Evolutionary conservation across 2,888 invertebrate species (phyloP), one percentile per base, ranked within the genome.

Genomic region (Teleogryllus oceanicus): DNA sequence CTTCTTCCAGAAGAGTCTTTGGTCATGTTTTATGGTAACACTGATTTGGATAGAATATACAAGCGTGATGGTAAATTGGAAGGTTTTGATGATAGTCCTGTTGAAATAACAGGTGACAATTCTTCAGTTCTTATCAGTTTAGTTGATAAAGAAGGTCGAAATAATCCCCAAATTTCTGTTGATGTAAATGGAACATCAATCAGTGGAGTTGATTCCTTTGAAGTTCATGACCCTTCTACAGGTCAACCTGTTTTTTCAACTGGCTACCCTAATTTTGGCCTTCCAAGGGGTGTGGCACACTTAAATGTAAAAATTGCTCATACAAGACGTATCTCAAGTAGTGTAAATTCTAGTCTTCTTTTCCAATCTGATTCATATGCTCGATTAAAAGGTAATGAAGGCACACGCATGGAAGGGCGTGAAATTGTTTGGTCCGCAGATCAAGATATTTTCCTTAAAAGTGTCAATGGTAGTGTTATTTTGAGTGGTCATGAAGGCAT

Each of bases 371-470:
- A 93, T n/a, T 87, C 89, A 0, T 90, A 90, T 13, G 90, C 94
- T 10, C 89, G 90, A 82, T 88, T 96, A 2, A 91, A 92, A 81
- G 96, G 96, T 0, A 94, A 94, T 0, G 96, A 96, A 86, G 95
- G 96, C 0, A 91, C 93, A 0, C 89, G 87, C 77, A 89, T 94
- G 86, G 94, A 94, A 83, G 90, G 93, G 13, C 92, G 92, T 82
- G 90, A 92, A 83, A 89, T 96, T 20, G 88, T 91, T 80, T 92
- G 94, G 91, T 90, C 90, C 50, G 94, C 95, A 0, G 94, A 95
- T 85, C 93, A 94, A 84, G 94, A 95, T 84, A 91, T 96, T 62
- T 89, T 91, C 82, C 87, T 96, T 0, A 93, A 92, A 84, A 93
- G 94, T 2, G 89, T 91, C 50, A 95, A 95, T 84, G 94, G 94